Base-by-base conservation (phyloP, 2,113 vertebrate genomes). In the Cochlearius cochlearius region DNA sequence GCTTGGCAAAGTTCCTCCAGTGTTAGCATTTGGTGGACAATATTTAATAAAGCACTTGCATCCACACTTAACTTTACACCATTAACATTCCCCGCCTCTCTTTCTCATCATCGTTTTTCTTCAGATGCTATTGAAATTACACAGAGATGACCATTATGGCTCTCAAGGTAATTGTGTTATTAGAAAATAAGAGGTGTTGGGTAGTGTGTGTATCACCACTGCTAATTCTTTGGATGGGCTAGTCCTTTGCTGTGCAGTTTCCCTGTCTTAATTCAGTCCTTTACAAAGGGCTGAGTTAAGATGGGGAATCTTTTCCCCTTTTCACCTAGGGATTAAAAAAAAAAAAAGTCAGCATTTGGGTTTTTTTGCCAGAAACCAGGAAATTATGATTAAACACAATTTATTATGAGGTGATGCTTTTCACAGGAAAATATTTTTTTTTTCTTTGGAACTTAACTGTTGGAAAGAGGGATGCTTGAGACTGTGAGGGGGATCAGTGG, bases 1-100 rank as follows among this genome's bases (percentile, higher is more conserved):
- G 6, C 41, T 86, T 96, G 95, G 92, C 90, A 74, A 84, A 93
- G 36, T 55, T 92, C 68, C 52, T 71, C 29, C 47, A 85, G 53
- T 1, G 0, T 82, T 50, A 88, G 36, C n/a, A 56, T 67, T 88
- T 91, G 92, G 68, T 10, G 2, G 55, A 34, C 17, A 41, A 41
- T 86, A 67, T 78, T 92, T 88, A 93, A 84, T 80, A 92, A 94
- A 94, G n/a, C 29, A 22, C 58, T 92, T 50, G 53, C 17, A 72
- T 52, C 85, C 62, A 62, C 29, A 20, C 55, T 93, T 91, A 69
- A 67, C 36, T 67, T 86, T 34, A 23, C 32, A 27, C 72, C 10
- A 16, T 43, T 77, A 11, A 5, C 34, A 21, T 69, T 90, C 63
- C 52, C 30, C 3, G 2, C 39, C 30, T 77, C 39, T 69, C 34